These are phyloP conservation scores for Hippasteria phrygiana DNA, from an alignment of 53 echinoderm and acorn worm genomes.

Conservation along the genomic window DNA sequence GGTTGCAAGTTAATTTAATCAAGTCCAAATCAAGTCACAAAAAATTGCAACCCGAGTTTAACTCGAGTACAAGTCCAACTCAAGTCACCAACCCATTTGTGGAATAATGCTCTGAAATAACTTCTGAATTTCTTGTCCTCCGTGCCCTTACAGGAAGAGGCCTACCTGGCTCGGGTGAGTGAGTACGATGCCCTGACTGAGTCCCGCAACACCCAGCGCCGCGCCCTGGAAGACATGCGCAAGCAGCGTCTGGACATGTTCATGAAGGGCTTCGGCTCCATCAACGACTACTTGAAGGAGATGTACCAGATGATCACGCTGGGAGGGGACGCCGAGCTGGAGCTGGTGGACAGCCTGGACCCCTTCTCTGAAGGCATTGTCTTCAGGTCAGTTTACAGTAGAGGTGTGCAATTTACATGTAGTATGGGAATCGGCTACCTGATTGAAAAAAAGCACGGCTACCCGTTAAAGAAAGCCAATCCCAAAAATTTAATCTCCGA, in stretches of 20 bases:
- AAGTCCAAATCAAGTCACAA: no score
- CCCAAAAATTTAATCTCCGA: no score
- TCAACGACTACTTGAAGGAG: slow-evolving; percentile 96
- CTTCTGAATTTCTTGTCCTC: not conserved
- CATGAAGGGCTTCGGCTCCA: slow-evolving; percentile 93
- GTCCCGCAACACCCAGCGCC: slow-evolving; percentile 80
- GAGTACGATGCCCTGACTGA: slow-evolving; percentile 96
- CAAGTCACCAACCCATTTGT: no score
- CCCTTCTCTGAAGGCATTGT: slow-evolving; percentile 97
- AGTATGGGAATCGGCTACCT: not conserved
- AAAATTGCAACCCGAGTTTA: no score
- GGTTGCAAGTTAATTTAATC: no score
- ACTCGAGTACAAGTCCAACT: no score
- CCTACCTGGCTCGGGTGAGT: slow-evolving; percentile 84
- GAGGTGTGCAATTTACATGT: no score
- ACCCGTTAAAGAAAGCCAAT: no score
- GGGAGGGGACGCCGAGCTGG: slow-evolving; percentile 95
- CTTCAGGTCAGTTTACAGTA: slow-evolving; percentile 74
- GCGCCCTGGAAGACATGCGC: slow-evolving; percentile 88
- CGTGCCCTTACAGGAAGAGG: slow-evolving; percentile 80
- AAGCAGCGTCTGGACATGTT: slow-evolving; percentile 97
- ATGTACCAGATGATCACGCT: slow-evolving; percentile 99
- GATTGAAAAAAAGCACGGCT: no score
- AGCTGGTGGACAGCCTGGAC: slow-evolving; percentile 87
- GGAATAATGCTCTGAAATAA: not conserved